Base-by-base conservation (phyloP, 2,888 invertebrate genomes). In the Eupithecia subfuscata region DNA sequence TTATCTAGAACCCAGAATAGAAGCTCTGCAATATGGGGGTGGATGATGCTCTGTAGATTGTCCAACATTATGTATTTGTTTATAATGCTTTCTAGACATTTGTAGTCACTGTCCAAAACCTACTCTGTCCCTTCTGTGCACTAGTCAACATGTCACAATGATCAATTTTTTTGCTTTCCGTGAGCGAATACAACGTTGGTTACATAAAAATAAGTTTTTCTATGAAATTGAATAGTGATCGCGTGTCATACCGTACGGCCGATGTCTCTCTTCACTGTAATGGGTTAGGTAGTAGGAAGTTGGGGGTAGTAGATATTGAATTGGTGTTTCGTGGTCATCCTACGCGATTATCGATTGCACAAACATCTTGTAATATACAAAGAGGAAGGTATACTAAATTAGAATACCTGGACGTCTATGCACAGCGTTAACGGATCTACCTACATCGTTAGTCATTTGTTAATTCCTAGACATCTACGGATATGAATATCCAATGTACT, bases 161-260 rank as follows among this genome's bases (percentile, higher is more conserved):
- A 92, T 90, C 88, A 90, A 90, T 90, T 85, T 82, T 34, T 82
- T 82, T 79, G 83, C 83, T 86, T 86, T 89, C 83, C 92, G 91
- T 91, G 91, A 88, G 88, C 84, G 83, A 86, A 89, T 87, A 87
- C 79, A 78, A 87, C 85, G 80, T 82, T 80, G 86, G 83, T 84
- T 84, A 87, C 89, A 89, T 90, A 88, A 90, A 81, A 91, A 90
- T 91, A 92, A 91, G 89, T 92, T 92, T 89, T 85, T 88, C 89
- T 91, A 91, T 90, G 90, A 92, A 92, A 94, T 93, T 93, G 91
- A 93, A 92, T 92, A 84, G 84, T 82, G 87, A 86, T 93, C 87
- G 94, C 94, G 93, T 94, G 93, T 83, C 78, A 71, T 89, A 84
- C 87, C 82, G 86, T 86, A 86, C 85, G 83, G 83, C 85, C 90